Conservation (phyloP, 92 coral and sea anemone species). For the Paragorgia papillata region DNA sequence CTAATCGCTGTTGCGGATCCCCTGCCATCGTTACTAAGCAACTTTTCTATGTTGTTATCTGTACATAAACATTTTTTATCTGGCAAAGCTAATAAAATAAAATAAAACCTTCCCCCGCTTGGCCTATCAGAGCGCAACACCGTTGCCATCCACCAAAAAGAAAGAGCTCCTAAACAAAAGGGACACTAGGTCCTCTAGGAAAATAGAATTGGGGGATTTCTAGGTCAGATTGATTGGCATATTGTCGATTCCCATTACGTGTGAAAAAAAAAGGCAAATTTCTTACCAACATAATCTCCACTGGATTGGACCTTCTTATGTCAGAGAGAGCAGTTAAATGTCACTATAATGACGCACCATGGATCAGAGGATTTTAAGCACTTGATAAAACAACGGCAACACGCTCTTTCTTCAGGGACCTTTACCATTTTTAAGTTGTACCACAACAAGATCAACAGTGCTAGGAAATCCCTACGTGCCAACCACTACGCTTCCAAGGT, state of each 20-base stretch:
- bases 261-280: constrained; percentile 13
- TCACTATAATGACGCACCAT: constrained; percentile 16
- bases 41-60: too few relatives aligned
- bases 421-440: constrained; percentile 15
- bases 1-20: too few relatives aligned
- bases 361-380: constrained; percentile 33
- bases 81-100: too few relatives aligned
- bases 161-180: too few relatives aligned
- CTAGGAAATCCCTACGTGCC: constrained; percentile 26
- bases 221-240: constrained; percentile 6
- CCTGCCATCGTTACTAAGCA: too few relatives aligned
- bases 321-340: constrained; percentile 19
- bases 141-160: too few relatives aligned
- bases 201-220: too few relatives aligned
- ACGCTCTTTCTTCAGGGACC: constrained; percentile 14
- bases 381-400: constrained; percentile 26
- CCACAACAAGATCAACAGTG: constrained; percentile 30
- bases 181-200: too few relatives aligned
- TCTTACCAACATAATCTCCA: constrained; percentile 15
- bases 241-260: not conserved
- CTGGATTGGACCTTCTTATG: constrained; percentile 23
- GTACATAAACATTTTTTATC: too few relatives aligned
- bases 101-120: not conserved
- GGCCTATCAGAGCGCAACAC: too few relatives aligned
- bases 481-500: constrained; percentile 14